phyloP scores from a whole-genome alignment of 2,113 vertebrate genomes.

The Semnornis frantzii region DNA sequence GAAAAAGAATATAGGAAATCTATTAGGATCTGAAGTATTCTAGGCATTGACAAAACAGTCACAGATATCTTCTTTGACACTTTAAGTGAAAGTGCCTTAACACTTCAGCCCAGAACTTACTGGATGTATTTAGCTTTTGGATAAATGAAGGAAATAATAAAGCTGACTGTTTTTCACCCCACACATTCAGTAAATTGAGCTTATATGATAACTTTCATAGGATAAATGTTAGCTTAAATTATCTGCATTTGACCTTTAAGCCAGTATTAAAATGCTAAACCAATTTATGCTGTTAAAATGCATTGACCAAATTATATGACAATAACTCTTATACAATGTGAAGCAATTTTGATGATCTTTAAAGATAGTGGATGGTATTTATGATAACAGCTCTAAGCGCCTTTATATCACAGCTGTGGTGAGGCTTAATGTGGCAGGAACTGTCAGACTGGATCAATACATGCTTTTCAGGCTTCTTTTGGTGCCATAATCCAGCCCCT shows the following conservation, averaged over 20 bases:
- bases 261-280: conserved; percentile 83
- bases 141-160: conserved; percentile 38
- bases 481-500: conserved; percentile 87
- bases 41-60: background rate
- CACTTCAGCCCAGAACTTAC: background rate
- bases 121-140: background rate
- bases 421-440: conserved; percentile 86
- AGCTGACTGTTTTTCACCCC: conserved; percentile 25
- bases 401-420: conserved; percentile 87
- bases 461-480: conserved; percentile 88
- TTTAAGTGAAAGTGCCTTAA: background rate
- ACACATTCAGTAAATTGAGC: conserved; percentile 71
- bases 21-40: background rate
- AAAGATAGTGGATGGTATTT: conserved; percentile 88
- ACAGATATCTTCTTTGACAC: background rate
- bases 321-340: conserved; percentile 81
- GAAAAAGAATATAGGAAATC: background rate
- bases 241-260: conserved; percentile 87
- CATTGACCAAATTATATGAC: conserved; percentile 82
- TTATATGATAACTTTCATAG: conserved; percentile 76
- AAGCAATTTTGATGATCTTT: conserved; percentile 85
- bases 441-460: conserved; percentile 89
- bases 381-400: conserved; percentile 86
- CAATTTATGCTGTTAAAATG: conserved; percentile 82
- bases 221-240: conserved; percentile 83